Conservation (phyloP, 2,797 vertebrate genomes). For the Enteromius fasciolatus region DNA sequence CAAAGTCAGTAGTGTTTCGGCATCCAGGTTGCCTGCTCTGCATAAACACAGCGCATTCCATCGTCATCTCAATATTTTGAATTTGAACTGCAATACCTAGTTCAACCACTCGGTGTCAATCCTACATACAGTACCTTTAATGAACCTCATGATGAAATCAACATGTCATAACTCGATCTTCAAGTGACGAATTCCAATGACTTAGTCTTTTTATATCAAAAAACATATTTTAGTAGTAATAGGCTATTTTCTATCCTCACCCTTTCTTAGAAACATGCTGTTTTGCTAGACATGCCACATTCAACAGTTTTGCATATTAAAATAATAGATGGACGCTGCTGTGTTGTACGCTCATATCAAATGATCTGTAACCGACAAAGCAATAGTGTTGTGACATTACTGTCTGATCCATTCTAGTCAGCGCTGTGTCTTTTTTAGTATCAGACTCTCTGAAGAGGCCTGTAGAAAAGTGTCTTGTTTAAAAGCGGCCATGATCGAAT, state of each 20-base stretch:
- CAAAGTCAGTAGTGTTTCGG: too few species aligned
- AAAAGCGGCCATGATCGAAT: neutral
- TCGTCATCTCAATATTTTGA: too few species aligned
- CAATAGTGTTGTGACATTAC: constrained; percentile 1
- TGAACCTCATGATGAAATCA: neutral
- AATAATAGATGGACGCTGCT: neutral
- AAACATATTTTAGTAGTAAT: neutral
- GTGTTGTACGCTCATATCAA: neutral
- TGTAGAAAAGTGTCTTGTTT: constrained; percentile 1
- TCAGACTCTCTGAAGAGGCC: neutral
- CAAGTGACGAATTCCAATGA: too few species aligned
- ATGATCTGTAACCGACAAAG: constrained; percentile 6
- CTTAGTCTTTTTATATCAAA: neutral
- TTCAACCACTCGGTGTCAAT: too few species aligned
- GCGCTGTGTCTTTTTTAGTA: neutral
- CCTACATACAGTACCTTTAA: neutral
- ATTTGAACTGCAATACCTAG: too few species aligned
- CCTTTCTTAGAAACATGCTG: neutral
- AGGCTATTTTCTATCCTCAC: neutral
- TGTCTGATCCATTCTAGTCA: neutral
- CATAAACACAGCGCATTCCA: too few species aligned
- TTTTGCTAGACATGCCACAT: neutral
- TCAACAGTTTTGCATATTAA: constrained; percentile 15
- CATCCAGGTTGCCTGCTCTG: too few species aligned
- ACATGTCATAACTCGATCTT: too few species aligned